These are phyloP conservation scores for Hydrocynus forskahlii DNA, from an alignment of 2,797 vertebrate genomes.

Conservation along the genomic window DNA sequence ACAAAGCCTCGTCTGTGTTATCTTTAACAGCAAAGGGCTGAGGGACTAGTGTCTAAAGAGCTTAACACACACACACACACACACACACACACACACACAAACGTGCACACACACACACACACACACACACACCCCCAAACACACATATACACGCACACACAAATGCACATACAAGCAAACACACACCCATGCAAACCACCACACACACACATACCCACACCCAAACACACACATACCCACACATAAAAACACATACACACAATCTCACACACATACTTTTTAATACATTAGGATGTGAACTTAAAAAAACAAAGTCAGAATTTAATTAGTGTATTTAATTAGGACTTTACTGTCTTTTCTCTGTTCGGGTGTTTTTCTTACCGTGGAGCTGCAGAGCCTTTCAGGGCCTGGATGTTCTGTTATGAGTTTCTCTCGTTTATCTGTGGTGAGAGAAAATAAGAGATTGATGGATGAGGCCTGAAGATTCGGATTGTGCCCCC, in stretches of 20 bases:
- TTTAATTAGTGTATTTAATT: conserved; percentile 3
- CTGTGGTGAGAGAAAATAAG: not conserved
- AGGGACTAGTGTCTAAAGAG: conserved; percentile 18
- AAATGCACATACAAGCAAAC: too few species aligned
- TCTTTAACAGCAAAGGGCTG: conserved; percentile 29
- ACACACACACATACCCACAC: too few species aligned
- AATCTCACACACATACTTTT: too few species aligned
- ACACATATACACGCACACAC: too few species aligned
- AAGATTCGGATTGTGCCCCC: not conserved
- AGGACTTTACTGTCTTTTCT: not conserved
- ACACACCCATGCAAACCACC: too few species aligned
- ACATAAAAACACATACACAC: too few species aligned
- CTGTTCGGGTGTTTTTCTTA: too few species aligned
- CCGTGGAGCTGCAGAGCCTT: too few species aligned
- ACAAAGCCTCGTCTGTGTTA: conserved; percentile 44
- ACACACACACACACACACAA: not conserved
- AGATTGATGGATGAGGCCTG: conserved; percentile 16
- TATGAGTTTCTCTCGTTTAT: too few species aligned
- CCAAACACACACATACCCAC: too few species aligned
- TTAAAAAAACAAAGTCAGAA: too few species aligned
- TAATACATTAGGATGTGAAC: not conserved
- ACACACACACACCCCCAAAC: not conserved
- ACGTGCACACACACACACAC: not conserved
- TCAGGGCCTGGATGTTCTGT: not conserved
- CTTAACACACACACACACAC: not conserved